Percentiles rank a stretch among this genome's conserved stretches.
Evolutionary conservation across 1,140 invertebrate species (phyloP).

Genomic region (Zelostemma sp.): DNA sequence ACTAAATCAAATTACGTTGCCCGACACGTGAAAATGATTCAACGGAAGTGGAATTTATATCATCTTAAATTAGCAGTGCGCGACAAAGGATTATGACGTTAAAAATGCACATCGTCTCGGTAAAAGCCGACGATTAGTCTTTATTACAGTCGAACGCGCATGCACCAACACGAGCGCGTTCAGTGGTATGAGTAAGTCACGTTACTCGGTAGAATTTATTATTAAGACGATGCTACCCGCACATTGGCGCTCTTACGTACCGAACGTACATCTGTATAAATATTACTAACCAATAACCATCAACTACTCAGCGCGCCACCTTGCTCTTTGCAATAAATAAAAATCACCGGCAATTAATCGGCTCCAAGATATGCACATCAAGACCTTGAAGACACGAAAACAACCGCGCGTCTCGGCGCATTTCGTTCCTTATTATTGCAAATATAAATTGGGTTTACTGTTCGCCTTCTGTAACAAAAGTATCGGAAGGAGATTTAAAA

Average conservation of each 20-base stretch:
- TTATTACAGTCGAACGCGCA: conserved; percentile 55
- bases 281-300: conserved; percentile 65
- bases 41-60: too few species aligned
- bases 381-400: conserved; percentile 58
- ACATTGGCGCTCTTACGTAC: conserved; percentile 28
- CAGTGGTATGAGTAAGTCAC: conserved; percentile 57
- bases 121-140: conserved; percentile 56
- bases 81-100: background rate
- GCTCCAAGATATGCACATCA: conserved; percentile 47
- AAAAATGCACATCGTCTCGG: conserved; percentile 43
- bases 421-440: background rate
- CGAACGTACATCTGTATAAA: conserved; percentile 44
- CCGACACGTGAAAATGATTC: too few species aligned
- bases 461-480: too few species aligned
- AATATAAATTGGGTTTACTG: conserved; percentile 7
- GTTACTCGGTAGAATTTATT: conserved; percentile 63
- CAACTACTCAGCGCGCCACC: conserved; percentile 56
- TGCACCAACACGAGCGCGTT: conserved; percentile 29
- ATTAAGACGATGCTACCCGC: conserved; percentile 46
- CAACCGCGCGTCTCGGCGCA: conserved; percentile 12
- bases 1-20: too few species aligned
- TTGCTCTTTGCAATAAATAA: conserved; percentile 61
- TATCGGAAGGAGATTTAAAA: too few species aligned
- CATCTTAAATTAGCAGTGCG: too few species aligned
- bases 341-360: conserved; percentile 61